Conservation (phyloP, 1,140 invertebrate genomes). For the Phymastichus coffea region DNA sequence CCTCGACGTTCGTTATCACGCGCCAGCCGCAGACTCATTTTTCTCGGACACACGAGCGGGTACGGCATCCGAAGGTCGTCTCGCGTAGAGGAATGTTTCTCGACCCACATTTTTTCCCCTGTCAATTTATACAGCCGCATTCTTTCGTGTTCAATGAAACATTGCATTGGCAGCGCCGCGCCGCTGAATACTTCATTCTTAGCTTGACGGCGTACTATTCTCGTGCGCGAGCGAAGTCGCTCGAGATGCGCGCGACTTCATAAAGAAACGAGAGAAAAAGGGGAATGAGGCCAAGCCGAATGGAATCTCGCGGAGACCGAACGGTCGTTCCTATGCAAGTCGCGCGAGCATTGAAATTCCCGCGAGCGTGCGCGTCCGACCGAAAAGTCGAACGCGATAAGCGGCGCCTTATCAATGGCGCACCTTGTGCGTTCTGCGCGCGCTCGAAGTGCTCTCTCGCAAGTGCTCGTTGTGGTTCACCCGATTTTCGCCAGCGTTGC, state of each 20-base stretch:
- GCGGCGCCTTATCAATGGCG: neutral
- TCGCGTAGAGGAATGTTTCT: neutral
- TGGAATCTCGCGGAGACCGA: neutral
- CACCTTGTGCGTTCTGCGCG: neutral
- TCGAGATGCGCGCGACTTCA: neutral
- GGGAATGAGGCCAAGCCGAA: neutral
- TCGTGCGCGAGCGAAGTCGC: too few species aligned
- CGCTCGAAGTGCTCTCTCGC: too few species aligned
- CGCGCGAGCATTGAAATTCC: conserved; percentile 22
- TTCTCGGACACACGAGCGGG: too few species aligned
- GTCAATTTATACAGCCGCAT: conserved; percentile 23
- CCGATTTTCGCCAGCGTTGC: too few species aligned
- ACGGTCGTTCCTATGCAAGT: conserved; percentile 10
- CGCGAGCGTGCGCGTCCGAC: conserved; percentile 1
- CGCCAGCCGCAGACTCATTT: too few species aligned
- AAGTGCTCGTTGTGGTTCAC: too few species aligned
- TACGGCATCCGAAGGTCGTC: too few species aligned
- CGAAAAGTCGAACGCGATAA: neutral
- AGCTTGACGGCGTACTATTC: too few species aligned
- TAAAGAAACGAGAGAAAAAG: neutral
- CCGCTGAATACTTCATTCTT: neutral
- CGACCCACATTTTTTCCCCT: conserved; percentile 14
- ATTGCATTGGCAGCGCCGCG: conserved; percentile 8
- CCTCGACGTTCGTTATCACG: too few species aligned
- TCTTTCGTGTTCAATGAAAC: conserved; percentile 8